A percentile compares a stretch with the other conserved stretches of the same genome.
Conservation (phyloP, 2,113 vertebrate genomes). For the Aythya baeri region DNA sequence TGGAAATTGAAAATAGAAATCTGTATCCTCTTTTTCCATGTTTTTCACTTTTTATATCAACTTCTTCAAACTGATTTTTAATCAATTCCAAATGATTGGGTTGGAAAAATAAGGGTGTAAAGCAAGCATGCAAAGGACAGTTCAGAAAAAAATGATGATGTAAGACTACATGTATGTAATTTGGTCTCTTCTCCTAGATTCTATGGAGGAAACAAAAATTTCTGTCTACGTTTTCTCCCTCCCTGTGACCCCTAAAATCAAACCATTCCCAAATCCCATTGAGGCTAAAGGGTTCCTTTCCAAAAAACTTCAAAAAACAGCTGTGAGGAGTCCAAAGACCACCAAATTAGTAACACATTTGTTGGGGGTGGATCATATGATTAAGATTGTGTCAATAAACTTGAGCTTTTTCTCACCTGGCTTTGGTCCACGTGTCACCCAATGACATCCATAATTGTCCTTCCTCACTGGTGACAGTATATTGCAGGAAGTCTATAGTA, state of each 20-base stretch:
- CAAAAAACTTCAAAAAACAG: not conserved
- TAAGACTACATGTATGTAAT: not conserved
- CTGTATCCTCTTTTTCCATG: not conserved
- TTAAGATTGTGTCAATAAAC: not conserved
- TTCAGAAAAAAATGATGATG: not conserved
- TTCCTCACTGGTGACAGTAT: constrained; percentile 84
- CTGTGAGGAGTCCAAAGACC: not conserved
- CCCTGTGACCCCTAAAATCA: not conserved
- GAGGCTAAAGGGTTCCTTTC: not conserved
- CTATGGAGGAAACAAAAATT: not conserved
- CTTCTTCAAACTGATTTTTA: not conserved
- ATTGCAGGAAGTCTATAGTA: constrained; percentile 88
- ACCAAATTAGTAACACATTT: not conserved
- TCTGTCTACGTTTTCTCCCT: not conserved
- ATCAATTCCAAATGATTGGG: not conserved
- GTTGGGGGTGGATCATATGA: fast-evolving
- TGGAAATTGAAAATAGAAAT: not conserved
- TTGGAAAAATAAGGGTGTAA: not conserved
- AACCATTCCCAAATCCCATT: not conserved
- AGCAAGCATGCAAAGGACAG: not conserved
- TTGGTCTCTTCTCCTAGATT: not conserved
- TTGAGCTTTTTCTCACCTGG: constrained; percentile 78
- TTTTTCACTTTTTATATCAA: not conserved
- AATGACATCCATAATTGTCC: constrained; percentile 90
- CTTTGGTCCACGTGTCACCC: constrained; percentile 91